Evolutionary conservation across 1,140 invertebrate genomes (phyloP).

Genomic region (Drosophila melanica): DNA sequence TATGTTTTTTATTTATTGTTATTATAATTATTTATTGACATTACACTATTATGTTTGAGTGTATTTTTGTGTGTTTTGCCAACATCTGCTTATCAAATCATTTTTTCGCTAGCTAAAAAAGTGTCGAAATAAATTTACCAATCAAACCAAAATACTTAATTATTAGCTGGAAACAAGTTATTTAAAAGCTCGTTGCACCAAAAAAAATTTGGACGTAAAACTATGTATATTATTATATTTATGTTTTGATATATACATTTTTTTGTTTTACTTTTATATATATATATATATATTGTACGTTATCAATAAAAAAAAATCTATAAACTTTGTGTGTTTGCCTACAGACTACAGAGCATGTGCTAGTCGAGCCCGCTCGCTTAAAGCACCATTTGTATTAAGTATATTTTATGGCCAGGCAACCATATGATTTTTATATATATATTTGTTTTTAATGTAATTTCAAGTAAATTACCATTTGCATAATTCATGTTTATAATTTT

Average conservation of each 20-base stretch:
- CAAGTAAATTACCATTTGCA: neutral
- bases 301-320: neutral
- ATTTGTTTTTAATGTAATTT: neutral
- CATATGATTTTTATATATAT: neutral
- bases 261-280: too few relatives aligned
- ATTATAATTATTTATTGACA: too few relatives aligned
- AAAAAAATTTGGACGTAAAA: too few relatives aligned
- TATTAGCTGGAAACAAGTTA: neutral
- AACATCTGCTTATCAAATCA: too few relatives aligned
- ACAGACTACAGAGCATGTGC: neutral
- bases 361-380: neutral
- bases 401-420: neutral
- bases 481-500: constrained; percentile 10
- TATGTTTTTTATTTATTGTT: neutral
- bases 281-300: too few relatives aligned
- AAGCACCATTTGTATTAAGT: neutral
- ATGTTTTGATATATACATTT: too few relatives aligned
- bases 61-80: too few relatives aligned
- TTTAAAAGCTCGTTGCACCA: neutral
- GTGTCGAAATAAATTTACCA: too few relatives aligned
- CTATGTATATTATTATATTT: too few relatives aligned
- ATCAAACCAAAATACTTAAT: neutral
- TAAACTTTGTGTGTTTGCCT: neutral
- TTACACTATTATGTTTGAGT: too few relatives aligned
- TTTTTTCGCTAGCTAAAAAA: too few relatives aligned